phyloP scores from a whole-genome alignment of 1,140 invertebrate species.

The Rhizoglyphus robini region DNA sequence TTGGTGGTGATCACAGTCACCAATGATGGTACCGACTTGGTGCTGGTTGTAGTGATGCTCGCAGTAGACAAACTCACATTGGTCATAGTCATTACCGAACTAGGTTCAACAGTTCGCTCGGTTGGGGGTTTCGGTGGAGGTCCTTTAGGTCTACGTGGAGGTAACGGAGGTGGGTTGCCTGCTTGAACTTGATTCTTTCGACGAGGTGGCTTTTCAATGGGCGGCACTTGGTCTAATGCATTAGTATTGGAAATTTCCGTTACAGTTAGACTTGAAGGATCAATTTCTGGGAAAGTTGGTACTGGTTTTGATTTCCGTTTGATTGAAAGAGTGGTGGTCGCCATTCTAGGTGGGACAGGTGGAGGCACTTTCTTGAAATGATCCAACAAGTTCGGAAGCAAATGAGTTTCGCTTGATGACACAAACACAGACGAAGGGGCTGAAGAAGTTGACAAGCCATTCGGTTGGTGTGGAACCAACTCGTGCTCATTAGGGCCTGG shows the following conservation, averaged over 20 bases:
- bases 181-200: not conserved
- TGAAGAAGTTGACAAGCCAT: not conserved
- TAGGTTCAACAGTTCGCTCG: not conserved
- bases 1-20: not conserved
- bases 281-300: no score
- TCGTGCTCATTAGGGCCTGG: no score
- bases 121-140: slow-evolving; percentile 15
- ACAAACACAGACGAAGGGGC: not conserved
- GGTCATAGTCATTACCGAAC: not conserved
- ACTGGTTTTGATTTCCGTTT: slow-evolving; percentile 11
- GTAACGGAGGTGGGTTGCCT: slow-evolving; percentile 22
- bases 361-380: slow-evolving; percentile 24
- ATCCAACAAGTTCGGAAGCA: not conserved
- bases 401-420: not conserved
- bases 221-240: slow-evolving; percentile 6
- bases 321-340: slow-evolving; percentile 19
- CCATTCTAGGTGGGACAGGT: slow-evolving; percentile 25
- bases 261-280: no score
- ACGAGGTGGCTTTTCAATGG: slow-evolving; percentile 1
- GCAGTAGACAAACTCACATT: not conserved
- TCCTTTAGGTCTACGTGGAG: slow-evolving; percentile 22
- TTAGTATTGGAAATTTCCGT: not conserved
- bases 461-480: not conserved
- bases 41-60: not conserved
- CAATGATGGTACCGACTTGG: slow-evolving; percentile 6